Conservation (phyloP, 1,140 invertebrate genomes). For the Conopomorpha cramerella region DNA sequence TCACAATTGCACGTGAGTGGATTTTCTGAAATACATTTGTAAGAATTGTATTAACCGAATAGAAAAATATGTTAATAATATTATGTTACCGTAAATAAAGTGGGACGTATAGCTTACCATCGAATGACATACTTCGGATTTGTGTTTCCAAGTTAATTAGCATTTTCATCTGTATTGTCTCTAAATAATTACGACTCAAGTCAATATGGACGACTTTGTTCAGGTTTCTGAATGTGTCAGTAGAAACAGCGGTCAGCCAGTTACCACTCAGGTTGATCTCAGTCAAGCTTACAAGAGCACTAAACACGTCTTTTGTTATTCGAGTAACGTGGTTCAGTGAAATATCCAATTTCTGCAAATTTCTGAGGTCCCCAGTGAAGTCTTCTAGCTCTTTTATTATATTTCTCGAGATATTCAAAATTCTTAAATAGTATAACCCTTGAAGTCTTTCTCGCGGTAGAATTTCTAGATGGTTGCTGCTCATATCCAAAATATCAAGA, state of each 20-base stretch:
- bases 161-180: conserved; percentile 77
- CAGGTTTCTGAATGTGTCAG: conserved; percentile 78
- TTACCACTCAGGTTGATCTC: conserved; percentile 83
- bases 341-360: conserved; percentile 78
- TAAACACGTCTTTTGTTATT: conserved; percentile 76
- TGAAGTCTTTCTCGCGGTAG: conserved; percentile 83
- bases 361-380: conserved; percentile 77
- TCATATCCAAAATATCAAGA: conserved; percentile 80
- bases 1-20: conserved; percentile 83
- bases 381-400: conserved; percentile 80
- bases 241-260: conserved; percentile 77
- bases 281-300: conserved; percentile 72
- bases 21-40: conserved; percentile 67
- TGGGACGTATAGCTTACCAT: conserved; percentile 65
- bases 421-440: conserved; percentile 72
- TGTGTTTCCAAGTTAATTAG: conserved; percentile 79
- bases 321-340: conserved; percentile 82
- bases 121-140: conserved; percentile 73
- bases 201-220: conserved; percentile 81
- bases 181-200: conserved; percentile 83
- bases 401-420: conserved; percentile 84
- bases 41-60: conserved; percentile 41
- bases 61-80: conserved; percentile 3
- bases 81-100: conserved; percentile 1
- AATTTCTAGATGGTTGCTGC: conserved; percentile 81